Evolutionary conservation across 2,797 vertebrate genomes (phyloP), one percentile per base, ranked within the genome.

Genomic region (Onychomys torridus): DNA sequence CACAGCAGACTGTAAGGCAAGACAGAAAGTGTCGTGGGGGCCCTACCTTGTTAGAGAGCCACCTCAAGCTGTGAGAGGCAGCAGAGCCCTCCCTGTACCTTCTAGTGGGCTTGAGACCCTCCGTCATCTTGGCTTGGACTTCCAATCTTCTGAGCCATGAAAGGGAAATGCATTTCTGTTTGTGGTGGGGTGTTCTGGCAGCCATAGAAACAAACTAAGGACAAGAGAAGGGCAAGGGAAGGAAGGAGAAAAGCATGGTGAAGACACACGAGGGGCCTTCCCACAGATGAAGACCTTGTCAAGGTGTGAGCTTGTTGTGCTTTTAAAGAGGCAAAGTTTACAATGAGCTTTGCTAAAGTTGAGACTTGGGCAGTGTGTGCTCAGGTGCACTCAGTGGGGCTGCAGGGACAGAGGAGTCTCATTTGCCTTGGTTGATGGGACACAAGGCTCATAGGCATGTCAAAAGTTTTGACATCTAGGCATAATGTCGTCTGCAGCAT

Each of bases 261-360:
- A 23, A 4, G 27, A 25, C 0, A 2, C 27, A 25, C 27, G 9
- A 19, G 4, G 37, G 49, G n/a, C 4, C 25, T 3, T 29, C 46
- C 19, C 34, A 4, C 17, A 55, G 65, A 29, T 1, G 13, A 34
- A 34, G 46, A 3, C 65, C 34, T 27, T 1, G 21, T 40, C 49
- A 23, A 87, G 65, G 34, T 19, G 43, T 55, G 46, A 71, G 23
- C 34, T 55, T 37, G 7, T 55, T 37, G 13, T 87, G 65, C 29
- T 71, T 37, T 29, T 37, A 55, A 71, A 37, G 13, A 55, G 65
- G 84, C 8, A 8, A 85, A 6, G 46, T 55, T 55, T 25, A 21
- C 84, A 71, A 34, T 10, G 14, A 87, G 49, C 84, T 71, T 55
- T 37, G 34, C 23, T 87, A 29, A 69, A 27, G 49, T 7, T 55